Percentiles rank a stretch among this genome's conserved stretches.
phyloP scores from a whole-genome alignment of 2,113 vertebrate species.

The Platysteira castanea region DNA sequence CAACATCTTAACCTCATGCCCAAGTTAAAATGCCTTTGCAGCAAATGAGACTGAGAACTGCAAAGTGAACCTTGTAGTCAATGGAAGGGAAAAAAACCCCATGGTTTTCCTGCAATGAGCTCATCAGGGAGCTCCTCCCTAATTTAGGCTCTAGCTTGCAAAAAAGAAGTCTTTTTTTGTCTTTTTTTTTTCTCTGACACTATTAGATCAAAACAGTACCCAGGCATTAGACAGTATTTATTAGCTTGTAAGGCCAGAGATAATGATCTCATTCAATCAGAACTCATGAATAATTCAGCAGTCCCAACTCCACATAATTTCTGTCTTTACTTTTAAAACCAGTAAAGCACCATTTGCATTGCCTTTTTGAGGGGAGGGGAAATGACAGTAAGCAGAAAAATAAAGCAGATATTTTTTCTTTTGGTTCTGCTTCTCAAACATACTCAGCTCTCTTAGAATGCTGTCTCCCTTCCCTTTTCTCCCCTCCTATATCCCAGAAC shows the following conservation, averaged over 20 bases:
- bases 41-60: background rate
- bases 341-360: conserved; percentile 69
- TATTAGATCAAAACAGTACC: conserved; percentile 79
- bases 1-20: background rate
- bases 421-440: conserved; percentile 23
- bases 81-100: background rate
- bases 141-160: conserved; percentile 62
- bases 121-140: conserved; percentile 63
- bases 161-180: conserved; percentile 19
- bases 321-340: conserved; percentile 75
- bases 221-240: conserved; percentile 79
- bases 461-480: background rate
- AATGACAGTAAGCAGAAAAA: conserved; percentile 61
- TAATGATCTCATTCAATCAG: conserved; percentile 82
- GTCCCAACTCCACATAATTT: conserved; percentile 76
- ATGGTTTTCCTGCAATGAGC: conserved; percentile 38
- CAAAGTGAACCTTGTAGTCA: background rate
- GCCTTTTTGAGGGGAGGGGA: conserved; percentile 32
- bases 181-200: conserved; percentile 42
- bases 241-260: conserved; percentile 79
- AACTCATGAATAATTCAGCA: conserved; percentile 79
- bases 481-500: background rate
- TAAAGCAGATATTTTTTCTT: conserved; percentile 49
- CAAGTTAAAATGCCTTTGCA: conserved; percentile 30
- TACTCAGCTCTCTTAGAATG: background rate